Base-by-base conservation (phyloP, 2,797 vertebrate genomes). In the Hoplostethus atlanticus region DNA sequence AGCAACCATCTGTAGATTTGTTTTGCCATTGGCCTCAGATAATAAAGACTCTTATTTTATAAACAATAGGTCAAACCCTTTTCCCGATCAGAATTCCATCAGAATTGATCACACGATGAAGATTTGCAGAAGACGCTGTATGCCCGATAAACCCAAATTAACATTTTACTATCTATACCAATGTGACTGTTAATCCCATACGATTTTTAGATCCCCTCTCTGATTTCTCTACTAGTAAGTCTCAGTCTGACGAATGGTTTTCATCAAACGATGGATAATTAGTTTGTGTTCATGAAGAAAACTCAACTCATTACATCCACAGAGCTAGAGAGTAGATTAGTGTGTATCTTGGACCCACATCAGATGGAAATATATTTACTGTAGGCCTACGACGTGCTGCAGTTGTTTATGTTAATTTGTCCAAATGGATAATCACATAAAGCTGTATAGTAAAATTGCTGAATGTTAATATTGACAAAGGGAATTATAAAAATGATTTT, bases 231-330 rank as follows among this genome's bases (percentile, higher is more conserved):
- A 34, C 64, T 81, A 90, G 88, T 82, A 73, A 73, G 66, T 57
- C 64, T 55, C 59, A 47, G 40, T 73, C 70, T 82, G 68, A 90
- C 57, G 79, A 81, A 85, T 61, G 60, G 55, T 84, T 85, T 84
- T 70, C 72, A 81, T 88, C 79, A 90, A 84, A 87, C 44, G 36
- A 42, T 16, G 31, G 44, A 73, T 89, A 89, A 92, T 92, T 86
- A 85, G 70, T 83, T 81, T 83, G 74, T 83, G 72, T 81, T 86
- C 76, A 76, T 53, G 63, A 81, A 64, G 36, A 73, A 80, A 80
- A 83, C 64, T 79, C 66, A 53, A 79, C 72, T 85, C 78, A 83
- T 87, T 88, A 83, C 71, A 64, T 54, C 61, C 34, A 58, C 57
- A 68, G 52, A 76, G 64, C 54, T 65, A 57, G 62, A 8, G 61